phyloP scores from a whole-genome alignment of 37 sponge, comb jelly and placozoan species.

The Oopsacas minuta region DNA sequence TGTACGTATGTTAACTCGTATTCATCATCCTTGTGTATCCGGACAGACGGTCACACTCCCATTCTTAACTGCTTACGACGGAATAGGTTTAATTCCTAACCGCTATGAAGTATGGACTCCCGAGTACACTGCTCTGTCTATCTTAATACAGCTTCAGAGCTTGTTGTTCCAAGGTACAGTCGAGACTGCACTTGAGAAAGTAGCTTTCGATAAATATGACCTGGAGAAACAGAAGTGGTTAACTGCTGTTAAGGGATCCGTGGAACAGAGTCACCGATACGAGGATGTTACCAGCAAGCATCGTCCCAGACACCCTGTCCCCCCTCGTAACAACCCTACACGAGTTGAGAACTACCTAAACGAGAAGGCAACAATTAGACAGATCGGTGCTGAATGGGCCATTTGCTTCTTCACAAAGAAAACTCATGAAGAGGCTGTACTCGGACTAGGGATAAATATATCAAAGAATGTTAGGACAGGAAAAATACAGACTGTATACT shows the following conservation, averaged over 20 bases:
- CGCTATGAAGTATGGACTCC: constrained; percentile 35
- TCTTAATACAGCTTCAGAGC: constrained; percentile 42
- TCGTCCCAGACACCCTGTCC: constrained; percentile 35
- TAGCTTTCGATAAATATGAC: constrained; percentile 23
- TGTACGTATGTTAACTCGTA: constrained; percentile 32
- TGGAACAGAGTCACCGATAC: constrained; percentile 46
- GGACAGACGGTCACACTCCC: constrained; percentile 22
- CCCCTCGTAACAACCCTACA: constrained; percentile 16
- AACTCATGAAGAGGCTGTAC: constrained; percentile 35
- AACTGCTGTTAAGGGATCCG: constrained; percentile 38
- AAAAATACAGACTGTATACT: constrained; percentile 29
- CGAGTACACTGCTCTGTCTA: constrained; percentile 31
- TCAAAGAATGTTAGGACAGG: constrained; percentile 45
- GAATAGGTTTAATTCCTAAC: neutral
- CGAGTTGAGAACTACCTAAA: neutral
- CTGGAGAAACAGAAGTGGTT: constrained; percentile 25
- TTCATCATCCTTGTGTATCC: constrained; percentile 45
- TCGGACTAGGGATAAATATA: constrained; percentile 38
- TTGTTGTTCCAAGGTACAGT: constrained; percentile 44
- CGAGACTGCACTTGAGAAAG: constrained; percentile 36
- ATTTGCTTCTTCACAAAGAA: constrained; percentile 36
- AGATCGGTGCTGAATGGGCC: constrained; percentile 23
- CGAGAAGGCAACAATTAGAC: constrained; percentile 7
- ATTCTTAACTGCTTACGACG: constrained; percentile 9
- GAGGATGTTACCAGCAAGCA: constrained; percentile 31